Base-by-base conservation (phyloP, 2,797 vertebrate genomes). In the Tragopan temminckii region DNA sequence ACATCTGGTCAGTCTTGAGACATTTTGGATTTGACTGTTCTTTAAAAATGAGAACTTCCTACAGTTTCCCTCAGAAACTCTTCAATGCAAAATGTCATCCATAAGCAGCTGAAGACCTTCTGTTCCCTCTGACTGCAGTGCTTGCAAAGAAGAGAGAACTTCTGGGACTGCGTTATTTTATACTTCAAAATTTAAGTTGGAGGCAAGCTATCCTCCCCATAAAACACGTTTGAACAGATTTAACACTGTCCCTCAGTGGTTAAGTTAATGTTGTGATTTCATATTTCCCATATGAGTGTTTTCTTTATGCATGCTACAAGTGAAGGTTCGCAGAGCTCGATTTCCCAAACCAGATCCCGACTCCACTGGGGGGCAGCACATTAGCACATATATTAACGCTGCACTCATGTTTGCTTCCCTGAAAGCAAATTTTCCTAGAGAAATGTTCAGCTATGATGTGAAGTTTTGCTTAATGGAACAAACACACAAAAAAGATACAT, bases 301-400 rank as follows among this genome's bases (percentile, higher is more conserved):
- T 71, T 89, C 63, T 82, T 86, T 58, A 35, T 0, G 1, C 27
- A 33, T 3, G 16, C 16, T 31, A 14, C 5, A 35, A 45, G 19
- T 7, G n/a, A 57, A 88, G n/a, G 13, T 29, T 58, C 64, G 33
- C 57, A 72, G 57, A 91, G 4, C 43, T 77, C 7, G 0, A 1
- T n/a, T 31, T 80, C 46, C 66, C 55, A 80, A 86, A 43, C 9
- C 38, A 43, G 68, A 78, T 16, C 71, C 68, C 1, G 2, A 23
- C 25, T 93, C 91, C 93, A 82, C 87, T 85, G 91, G 93, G 57
- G 71, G 94, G 88, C 89, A 92, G 78, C 88, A 84, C 85, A 55
- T 84, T 94, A 89, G 91, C 70, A 83, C 63, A 19, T 48, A 81
- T 77, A 71, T 81, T 71, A 76, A 55, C 52, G 31, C 61, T 19